These are phyloP conservation scores for Tetrao urogallus DNA, from an alignment of 2,113 vertebrate species.

Conservation along the genomic window DNA sequence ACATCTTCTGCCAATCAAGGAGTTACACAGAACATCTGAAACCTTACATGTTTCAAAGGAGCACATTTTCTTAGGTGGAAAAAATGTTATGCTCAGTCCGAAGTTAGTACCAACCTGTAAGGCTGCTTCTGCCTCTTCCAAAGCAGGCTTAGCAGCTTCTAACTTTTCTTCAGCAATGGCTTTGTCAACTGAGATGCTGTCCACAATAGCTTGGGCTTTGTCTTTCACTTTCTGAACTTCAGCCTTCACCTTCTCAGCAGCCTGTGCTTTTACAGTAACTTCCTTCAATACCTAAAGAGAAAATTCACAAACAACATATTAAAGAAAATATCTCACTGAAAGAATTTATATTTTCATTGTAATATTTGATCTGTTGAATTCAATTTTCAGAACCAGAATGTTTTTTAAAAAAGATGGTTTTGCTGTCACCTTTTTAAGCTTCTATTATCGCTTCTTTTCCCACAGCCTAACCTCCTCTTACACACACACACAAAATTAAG, in stretches of 20 bases:
- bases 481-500: neutral
- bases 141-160: constrained; percentile 89
- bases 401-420: neutral
- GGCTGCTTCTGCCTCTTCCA: constrained; percentile 92
- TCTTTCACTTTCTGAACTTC: constrained; percentile 98
- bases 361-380: neutral
- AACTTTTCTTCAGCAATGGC: constrained; percentile 91
- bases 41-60: neutral
- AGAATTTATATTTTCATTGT: neutral
- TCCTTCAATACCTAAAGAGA: constrained; percentile 90
- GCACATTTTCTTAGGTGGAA: neutral
- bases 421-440: neutral
- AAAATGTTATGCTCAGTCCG: neutral
- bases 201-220: constrained; percentile 93
- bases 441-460: neutral
- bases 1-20: neutral
- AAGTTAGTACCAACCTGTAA: constrained; percentile 81
- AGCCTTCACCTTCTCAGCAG: constrained; percentile 90
- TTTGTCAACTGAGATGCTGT: constrained; percentile 92
- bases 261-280: constrained; percentile 94
- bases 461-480: neutral
- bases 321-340: neutral
- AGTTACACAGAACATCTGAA: neutral
- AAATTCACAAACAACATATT: neutral
- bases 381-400: neutral